Percentiles rank a stretch among this genome's conserved stretches.
Conservation (phyloP, 2,888 invertebrate genomes). For the Spatulosminthurus flaviceps region DNA sequence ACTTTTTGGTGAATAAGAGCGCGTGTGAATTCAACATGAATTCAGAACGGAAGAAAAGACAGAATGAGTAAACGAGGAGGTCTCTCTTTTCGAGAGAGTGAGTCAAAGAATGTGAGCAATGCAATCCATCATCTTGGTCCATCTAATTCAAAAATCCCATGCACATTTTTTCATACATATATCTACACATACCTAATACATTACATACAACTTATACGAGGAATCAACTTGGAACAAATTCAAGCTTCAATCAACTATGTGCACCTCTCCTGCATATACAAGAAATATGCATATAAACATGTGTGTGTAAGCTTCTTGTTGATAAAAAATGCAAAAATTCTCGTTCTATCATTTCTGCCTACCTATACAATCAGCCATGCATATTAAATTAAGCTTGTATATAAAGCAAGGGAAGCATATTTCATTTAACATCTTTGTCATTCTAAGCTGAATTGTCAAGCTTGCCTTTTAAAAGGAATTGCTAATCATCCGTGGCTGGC, state of each 20-base stretch:
- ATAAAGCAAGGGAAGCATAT: too few relatives aligned
- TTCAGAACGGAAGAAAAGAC: slow-evolving; percentile 34
- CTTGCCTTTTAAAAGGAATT: slow-evolving; percentile 27
- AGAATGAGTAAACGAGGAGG: slow-evolving; percentile 36
- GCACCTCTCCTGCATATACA: too few relatives aligned
- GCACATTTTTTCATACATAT: background rate
- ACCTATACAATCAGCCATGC: too few relatives aligned
- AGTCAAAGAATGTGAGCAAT: slow-evolving; percentile 44
- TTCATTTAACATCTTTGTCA: slow-evolving; percentile 21
- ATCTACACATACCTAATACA: background rate
- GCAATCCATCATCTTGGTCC: slow-evolving; percentile 44
- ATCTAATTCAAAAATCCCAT: slow-evolving; percentile 29
- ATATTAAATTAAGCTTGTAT: too few relatives aligned
- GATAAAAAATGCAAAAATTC: too few relatives aligned
- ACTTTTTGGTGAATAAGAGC: slow-evolving; percentile 11
- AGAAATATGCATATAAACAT: too few relatives aligned
- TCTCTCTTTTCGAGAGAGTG: slow-evolving; percentile 28
- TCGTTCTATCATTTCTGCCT: too few relatives aligned
- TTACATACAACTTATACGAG: too few relatives aligned
- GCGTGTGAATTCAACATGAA: slow-evolving; percentile 3
- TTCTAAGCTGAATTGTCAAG: slow-evolving; percentile 34
- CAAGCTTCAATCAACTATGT: too few relatives aligned
- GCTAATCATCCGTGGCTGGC: slow-evolving; percentile 24
- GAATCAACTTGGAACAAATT: too few relatives aligned
- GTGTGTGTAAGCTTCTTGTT: too few relatives aligned